Evolutionary conservation across 2,797 vertebrate genomes (phyloP).

Genomic region (Artibeus jamaicensis): DNA sequence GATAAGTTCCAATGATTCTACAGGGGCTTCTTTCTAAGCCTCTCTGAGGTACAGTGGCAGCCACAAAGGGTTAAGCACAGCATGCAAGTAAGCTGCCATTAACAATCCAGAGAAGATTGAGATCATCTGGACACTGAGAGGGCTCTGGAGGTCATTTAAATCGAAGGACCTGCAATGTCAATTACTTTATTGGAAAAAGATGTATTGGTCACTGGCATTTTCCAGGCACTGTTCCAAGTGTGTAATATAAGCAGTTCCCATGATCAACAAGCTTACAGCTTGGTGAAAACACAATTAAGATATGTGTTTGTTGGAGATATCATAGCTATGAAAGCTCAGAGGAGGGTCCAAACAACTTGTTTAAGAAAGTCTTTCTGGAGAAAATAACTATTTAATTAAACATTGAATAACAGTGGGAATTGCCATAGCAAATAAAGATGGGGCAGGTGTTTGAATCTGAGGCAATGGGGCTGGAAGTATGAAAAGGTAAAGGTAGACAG

Average conservation of each 20-base stretch:
- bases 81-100: background rate
- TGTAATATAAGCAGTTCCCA: background rate
- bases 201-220: background rate
- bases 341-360: background rate
- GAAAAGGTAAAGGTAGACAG: background rate
- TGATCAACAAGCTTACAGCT: background rate
- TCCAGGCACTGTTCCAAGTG: background rate
- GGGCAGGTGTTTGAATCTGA: background rate
- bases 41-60: background rate
- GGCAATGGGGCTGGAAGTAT: background rate
- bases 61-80: background rate
- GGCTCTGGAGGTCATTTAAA: background rate
- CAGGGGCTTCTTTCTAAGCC: background rate
- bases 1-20: background rate
- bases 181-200: background rate
- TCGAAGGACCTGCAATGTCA: background rate
- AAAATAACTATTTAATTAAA: background rate
- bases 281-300: background rate
- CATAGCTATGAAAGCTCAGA: background rate
- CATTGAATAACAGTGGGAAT: background rate
- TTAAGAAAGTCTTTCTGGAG: background rate
- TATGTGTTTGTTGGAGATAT: background rate
- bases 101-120: background rate
- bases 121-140: accelerated
- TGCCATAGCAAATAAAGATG: background rate